These are phyloP conservation scores for Aulostomus chinensis DNA, from an alignment of 2,797 vertebrate species.

Conservation along the genomic window DNA sequence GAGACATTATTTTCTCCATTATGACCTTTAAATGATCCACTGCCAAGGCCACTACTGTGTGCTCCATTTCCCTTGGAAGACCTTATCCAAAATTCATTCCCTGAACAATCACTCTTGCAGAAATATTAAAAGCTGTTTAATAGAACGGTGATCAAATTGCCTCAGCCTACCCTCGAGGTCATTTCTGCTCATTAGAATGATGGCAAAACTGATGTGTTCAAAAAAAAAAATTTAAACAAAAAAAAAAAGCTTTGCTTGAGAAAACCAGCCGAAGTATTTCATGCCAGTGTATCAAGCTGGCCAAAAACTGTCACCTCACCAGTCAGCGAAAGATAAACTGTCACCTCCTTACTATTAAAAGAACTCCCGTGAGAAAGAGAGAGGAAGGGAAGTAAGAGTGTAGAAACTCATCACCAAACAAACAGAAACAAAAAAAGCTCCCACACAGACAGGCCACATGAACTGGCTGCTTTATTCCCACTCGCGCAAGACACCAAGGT, in stretches of 20 bases:
- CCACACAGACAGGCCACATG: constrained; percentile 27
- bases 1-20: constrained; percentile 56
- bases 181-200: constrained; percentile 40
- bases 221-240: no score
- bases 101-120: constrained; percentile 51
- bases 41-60: constrained; percentile 57
- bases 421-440: constrained; percentile 51
- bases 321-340: constrained; percentile 50
- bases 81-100: constrained; percentile 62
- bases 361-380: constrained; percentile 56
- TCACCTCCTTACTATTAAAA: constrained; percentile 78
- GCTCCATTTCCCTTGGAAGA: constrained; percentile 62
- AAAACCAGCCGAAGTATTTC: constrained; percentile 29
- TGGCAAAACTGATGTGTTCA: constrained; percentile 28
- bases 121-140: constrained; percentile 67
- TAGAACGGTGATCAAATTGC: constrained; percentile 47
- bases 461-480: constrained; percentile 1
- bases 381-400: constrained; percentile 22
- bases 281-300: constrained; percentile 25
- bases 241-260: constrained; percentile 18
- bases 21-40: constrained; percentile 62
- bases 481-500: constrained; percentile 42
- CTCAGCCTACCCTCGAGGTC: constrained; percentile 53
- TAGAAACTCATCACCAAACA: constrained; percentile 61
- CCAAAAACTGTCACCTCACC: constrained; percentile 46